Percentiles rank a stretch among this genome's conserved stretches.
Evolutionary conservation across 2,797 vertebrate genomes (phyloP).

Genomic region (Melanogrammus aeglefinus): DNA sequence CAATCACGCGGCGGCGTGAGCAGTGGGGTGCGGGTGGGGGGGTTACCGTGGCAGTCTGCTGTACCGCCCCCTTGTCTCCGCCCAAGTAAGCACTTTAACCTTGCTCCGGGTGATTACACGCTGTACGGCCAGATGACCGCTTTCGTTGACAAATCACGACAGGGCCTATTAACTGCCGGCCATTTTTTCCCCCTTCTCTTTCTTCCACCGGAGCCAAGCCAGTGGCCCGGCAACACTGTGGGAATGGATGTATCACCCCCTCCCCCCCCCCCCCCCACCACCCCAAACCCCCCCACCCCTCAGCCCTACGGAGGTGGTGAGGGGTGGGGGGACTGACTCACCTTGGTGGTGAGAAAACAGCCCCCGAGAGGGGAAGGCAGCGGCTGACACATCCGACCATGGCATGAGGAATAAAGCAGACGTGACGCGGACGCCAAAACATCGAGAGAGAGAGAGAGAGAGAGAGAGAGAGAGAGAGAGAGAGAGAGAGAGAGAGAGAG

Average conservation of each 20-base stretch:
- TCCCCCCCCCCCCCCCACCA: too few species aligned
- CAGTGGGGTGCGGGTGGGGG: neutral
- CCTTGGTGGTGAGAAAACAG: conserved; percentile 52
- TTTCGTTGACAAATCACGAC: conserved; percentile 60
- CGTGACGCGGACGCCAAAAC: conserved; percentile 49
- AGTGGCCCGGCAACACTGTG: conserved; percentile 50
- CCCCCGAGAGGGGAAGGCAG: conserved; percentile 43
- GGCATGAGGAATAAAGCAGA: conserved; percentile 64
- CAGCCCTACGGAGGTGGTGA: neutral
- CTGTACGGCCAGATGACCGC: conserved; percentile 47
- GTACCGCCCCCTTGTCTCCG: conserved; percentile 1
- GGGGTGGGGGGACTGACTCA: conserved; percentile 61
- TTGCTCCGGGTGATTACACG: conserved; percentile 60
- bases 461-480: too few species aligned
- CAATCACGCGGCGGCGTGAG: neutral
- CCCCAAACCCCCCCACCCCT: too few species aligned
- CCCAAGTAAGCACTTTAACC: conserved; percentile 56
- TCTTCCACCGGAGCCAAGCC: conserved; percentile 32
- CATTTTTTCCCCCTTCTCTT: conserved; percentile 6
- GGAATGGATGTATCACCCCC: conserved; percentile 15
- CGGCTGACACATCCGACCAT: conserved; percentile 63
- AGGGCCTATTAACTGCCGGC: conserved; percentile 59
- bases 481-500: too few species aligned
- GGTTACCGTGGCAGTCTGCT: conserved; percentile 26
- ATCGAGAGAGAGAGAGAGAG: neutral